These are phyloP conservation scores for Latrodectus elegans DNA, from an alignment of 2,888 invertebrate species.

Conservation along the genomic window DNA sequence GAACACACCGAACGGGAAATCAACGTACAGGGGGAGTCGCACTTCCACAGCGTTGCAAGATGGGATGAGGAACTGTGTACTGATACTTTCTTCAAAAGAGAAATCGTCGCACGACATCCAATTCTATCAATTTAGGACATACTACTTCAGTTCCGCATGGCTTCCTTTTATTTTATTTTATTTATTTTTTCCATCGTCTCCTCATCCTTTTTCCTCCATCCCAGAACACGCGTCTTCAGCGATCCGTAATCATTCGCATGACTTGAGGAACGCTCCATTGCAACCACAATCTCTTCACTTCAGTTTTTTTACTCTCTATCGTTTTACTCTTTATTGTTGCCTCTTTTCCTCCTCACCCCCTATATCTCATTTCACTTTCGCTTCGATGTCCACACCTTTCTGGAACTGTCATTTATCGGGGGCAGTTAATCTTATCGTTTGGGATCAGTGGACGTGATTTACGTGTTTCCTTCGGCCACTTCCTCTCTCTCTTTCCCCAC, in stretches of 20 bases:
- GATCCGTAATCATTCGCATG: constrained; percentile 42
- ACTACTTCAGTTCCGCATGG: constrained; percentile 31
- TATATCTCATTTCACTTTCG: constrained; percentile 57
- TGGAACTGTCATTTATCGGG: constrained; percentile 53
- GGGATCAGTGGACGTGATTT: constrained; percentile 40
- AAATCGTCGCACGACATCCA: background rate
- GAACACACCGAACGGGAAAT: too few relatives aligned
- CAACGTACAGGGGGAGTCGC: too few relatives aligned
- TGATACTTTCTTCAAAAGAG: too few relatives aligned
- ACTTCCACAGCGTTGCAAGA: too few relatives aligned
- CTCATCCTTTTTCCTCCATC: constrained; percentile 25
- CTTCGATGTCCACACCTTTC: constrained; percentile 54
- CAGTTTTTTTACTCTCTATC: constrained; percentile 7
- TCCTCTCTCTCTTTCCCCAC: constrained; percentile 8
- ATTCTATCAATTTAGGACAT: constrained; percentile 42
- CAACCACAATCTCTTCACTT: background rate
- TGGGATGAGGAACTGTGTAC: too few relatives aligned
- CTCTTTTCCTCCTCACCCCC: constrained; percentile 9
- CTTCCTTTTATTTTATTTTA: constrained; percentile 16
- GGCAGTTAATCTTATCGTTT: constrained; percentile 55
- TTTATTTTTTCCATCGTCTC: constrained; percentile 9
- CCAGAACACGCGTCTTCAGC: constrained; percentile 38
- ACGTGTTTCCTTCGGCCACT: constrained; percentile 37
- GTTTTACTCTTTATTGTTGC: constrained; percentile 17
- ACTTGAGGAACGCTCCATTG: constrained; percentile 15